These are phyloP conservation scores for Hoplostethus mediterraneus DNA, from an alignment of 2,797 vertebrate genomes.

Conservation along the genomic window DNA sequence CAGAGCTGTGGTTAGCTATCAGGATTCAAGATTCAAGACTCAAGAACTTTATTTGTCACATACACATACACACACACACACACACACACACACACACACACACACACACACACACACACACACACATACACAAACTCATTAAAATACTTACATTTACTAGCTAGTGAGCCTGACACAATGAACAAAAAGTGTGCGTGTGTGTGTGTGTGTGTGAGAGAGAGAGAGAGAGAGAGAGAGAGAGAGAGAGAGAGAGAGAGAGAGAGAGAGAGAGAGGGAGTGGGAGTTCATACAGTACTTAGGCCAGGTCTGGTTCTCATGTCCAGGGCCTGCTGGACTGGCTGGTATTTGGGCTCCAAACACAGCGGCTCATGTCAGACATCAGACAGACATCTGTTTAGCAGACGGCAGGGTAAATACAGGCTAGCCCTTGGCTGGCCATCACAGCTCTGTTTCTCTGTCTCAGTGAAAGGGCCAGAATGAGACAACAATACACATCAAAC, in stretches of 20 bases:
- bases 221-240: too few species aligned
- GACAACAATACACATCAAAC: conserved; percentile 4
- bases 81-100: too few species aligned
- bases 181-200: conserved; percentile 8
- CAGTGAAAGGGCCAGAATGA: conserved; percentile 17
- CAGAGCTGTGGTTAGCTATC: not conserved
- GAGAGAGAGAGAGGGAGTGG: too few species aligned
- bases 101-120: not conserved
- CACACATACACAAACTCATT: not conserved
- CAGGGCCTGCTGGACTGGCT: conserved; percentile 1
- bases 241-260: too few species aligned
- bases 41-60: too few species aligned
- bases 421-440: conserved; percentile 24
- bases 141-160: not conserved
- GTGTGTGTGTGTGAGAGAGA: too few species aligned
- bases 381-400: conserved; percentile 60
- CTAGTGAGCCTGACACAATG: not conserved
- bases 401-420: conserved; percentile 69
- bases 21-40: too few species aligned
- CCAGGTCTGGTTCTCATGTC: too few species aligned
- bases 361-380: conserved; percentile 28
- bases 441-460: conserved; percentile 10
- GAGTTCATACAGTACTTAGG: too few species aligned
- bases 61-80: too few species aligned
- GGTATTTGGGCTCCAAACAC: conserved; percentile 76